Evolutionary conservation across 2,113 vertebrate genomes (phyloP).

Genomic region (Numida meleagris): DNA sequence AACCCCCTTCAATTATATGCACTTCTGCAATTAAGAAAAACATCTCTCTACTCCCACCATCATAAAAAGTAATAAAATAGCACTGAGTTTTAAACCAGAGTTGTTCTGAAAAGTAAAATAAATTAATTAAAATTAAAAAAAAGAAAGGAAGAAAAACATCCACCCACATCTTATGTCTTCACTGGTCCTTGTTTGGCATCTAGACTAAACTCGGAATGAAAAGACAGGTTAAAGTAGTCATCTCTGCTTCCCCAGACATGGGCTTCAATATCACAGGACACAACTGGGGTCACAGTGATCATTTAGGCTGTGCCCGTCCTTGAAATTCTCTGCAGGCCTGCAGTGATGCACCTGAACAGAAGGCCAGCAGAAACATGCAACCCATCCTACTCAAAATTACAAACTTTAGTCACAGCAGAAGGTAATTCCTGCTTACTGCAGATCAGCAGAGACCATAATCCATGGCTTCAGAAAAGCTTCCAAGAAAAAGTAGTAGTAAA

Average conservation of each 20-base stretch:
- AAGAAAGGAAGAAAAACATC: not conserved
- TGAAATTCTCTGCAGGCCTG: not conserved
- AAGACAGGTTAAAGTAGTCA: not conserved
- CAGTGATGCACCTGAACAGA: not conserved
- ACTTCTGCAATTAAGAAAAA: not conserved
- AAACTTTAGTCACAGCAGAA: not conserved
- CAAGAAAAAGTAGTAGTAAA: not conserved
- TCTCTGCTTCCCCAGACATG: not conserved
- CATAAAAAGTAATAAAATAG: not conserved
- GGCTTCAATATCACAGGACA: not conserved
- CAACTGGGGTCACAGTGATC: accelerated
- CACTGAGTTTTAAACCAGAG: not conserved
- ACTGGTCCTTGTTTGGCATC: not conserved
- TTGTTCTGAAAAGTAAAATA: not conserved
- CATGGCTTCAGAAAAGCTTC: not conserved
- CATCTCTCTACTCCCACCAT: not conserved
- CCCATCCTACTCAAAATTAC: not conserved
- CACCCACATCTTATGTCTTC: not conserved
- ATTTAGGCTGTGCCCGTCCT: not conserved
- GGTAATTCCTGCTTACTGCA: not conserved
- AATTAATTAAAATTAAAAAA: not conserved
- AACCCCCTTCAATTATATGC: not conserved
- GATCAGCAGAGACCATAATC: not conserved
- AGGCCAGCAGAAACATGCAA: not conserved
- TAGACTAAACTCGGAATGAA: not conserved